These are phyloP conservation scores for Hirudo medicinalis DNA, from an alignment of 1,140 invertebrate species.

Conservation along the genomic window DNA sequence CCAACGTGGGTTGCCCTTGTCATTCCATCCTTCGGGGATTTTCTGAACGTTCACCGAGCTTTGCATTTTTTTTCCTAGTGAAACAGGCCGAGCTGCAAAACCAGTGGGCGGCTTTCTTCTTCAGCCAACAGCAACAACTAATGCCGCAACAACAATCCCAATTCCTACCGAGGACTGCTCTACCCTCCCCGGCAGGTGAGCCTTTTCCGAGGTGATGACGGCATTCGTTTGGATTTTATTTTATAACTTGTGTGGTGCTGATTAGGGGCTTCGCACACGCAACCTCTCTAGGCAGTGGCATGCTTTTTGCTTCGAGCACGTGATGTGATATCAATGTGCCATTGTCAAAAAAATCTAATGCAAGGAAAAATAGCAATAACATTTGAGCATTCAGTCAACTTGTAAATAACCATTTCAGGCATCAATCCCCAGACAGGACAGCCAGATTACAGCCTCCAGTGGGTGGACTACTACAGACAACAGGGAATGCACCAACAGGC, in stretches of 20 bases:
- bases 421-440: slow-evolving; percentile 43
- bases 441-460: slow-evolving; percentile 87
- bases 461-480: slow-evolving; percentile 92
- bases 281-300: no score
- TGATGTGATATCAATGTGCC: no score
- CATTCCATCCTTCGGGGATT: not conserved
- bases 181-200: not conserved
- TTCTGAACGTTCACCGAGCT: not conserved
- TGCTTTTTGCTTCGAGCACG: no score
- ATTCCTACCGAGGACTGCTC: not conserved
- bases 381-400: no score
- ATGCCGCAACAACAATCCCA: slow-evolving; percentile 7
- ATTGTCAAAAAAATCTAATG: no score
- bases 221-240: no score
- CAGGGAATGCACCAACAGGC: slow-evolving; percentile 60
- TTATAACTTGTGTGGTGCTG: no score
- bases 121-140: not conserved
- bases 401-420: slow-evolving; percentile 18
- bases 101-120: not conserved
- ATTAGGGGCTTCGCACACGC: no score
- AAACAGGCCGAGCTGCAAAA: slow-evolving; percentile 1
- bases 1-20: not conserved
- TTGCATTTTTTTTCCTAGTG: not conserved
- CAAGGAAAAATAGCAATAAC: no score
- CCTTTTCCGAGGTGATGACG: not conserved